phyloP scores from a whole-genome alignment of 2,888 invertebrate species.

The Alentia gelatinosa region DNA sequence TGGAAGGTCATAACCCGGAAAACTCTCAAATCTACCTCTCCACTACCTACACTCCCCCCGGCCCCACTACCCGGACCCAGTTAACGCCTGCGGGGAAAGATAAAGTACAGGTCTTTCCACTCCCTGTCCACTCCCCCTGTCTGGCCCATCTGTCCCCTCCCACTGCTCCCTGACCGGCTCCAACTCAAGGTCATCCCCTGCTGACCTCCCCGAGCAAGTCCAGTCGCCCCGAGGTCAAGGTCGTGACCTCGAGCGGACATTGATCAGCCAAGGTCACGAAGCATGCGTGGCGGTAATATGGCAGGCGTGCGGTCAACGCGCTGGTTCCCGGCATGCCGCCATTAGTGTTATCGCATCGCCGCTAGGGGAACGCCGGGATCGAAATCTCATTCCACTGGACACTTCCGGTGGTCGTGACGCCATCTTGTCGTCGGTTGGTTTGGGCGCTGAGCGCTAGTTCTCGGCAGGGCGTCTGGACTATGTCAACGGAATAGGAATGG shows the following conservation, averaged over 20 bases:
- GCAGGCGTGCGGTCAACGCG: neutral
- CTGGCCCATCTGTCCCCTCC: neutral
- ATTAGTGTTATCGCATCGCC: constrained; percentile 39
- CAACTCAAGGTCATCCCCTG: neutral
- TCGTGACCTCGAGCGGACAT: constrained; percentile 40
- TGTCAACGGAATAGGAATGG: neutral
- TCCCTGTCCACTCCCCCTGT: neutral
- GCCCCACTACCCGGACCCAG: too few species aligned
- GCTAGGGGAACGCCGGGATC: constrained; percentile 27
- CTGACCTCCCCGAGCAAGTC: constrained; percentile 36
- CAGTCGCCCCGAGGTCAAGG: constrained; percentile 44
- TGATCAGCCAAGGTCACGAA: constrained; percentile 15
- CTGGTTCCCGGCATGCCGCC: neutral
- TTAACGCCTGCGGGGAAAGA: too few species aligned
- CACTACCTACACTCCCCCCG: neutral
- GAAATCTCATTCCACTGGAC: constrained; percentile 29
- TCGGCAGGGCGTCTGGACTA: neutral
- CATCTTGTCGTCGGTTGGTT: neutral
- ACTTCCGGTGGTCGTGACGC: neutral
- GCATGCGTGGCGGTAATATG: neutral
- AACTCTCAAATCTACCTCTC: neutral
- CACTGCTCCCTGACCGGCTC: constrained; percentile 14
- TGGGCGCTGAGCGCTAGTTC: neutral
- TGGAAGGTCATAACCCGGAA: too few species aligned
- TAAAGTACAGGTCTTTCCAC: neutral